Conservation (phyloP, 2,797 vertebrate species). For the Chanos chanos region DNA sequence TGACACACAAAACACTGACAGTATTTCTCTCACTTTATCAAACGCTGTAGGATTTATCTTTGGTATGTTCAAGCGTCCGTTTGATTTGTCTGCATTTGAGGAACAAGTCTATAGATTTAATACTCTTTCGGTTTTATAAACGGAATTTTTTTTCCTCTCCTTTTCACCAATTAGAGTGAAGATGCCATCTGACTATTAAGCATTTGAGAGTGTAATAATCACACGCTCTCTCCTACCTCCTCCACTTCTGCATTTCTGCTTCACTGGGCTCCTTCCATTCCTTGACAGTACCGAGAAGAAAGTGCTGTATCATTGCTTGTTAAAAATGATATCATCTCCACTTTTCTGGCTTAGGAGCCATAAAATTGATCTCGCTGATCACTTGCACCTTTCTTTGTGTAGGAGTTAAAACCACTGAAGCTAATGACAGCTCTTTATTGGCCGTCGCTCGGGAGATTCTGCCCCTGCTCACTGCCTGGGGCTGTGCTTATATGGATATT, state of each 20-base stretch:
- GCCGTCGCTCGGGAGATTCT: slow-evolving; percentile 16
- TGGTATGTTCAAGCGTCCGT: too few relatives aligned
- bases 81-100: too few relatives aligned
- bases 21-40: too few relatives aligned
- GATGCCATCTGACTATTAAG: not conserved
- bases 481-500: slow-evolving; percentile 2
- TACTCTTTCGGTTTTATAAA: too few relatives aligned
- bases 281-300: slow-evolving; percentile 34
- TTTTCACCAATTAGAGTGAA: not conserved
- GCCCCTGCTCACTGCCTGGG: not conserved
- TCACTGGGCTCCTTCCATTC: slow-evolving; percentile 39
- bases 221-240: not conserved
- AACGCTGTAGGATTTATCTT: too few relatives aligned
- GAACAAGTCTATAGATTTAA: too few relatives aligned
- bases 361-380: slow-evolving; percentile 29
- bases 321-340: slow-evolving; percentile 5
- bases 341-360: slow-evolving; percentile 37
- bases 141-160: too few relatives aligned
- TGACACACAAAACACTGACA: too few relatives aligned
- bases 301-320: slow-evolving; percentile 37
- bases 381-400: slow-evolving; percentile 1
- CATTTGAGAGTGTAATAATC: not conserved
- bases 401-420: slow-evolving; percentile 16
- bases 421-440: slow-evolving; percentile 31
- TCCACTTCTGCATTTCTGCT: slow-evolving; percentile 28